Conservation (phyloP, 2,113 vertebrate species). For the Proteles cristata region DNA sequence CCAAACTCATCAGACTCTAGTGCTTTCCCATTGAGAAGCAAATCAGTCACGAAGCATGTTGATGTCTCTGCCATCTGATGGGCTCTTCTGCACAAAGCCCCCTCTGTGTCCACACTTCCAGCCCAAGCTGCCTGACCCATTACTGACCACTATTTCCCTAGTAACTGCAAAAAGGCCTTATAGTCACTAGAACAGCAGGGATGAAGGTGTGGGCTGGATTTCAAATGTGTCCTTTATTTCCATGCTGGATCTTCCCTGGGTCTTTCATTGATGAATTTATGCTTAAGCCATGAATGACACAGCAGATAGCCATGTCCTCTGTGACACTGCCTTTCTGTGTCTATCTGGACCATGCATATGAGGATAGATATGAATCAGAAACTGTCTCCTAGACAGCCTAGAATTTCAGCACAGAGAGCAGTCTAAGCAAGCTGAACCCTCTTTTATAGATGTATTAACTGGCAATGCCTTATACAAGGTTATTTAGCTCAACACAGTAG, state of each 20-base stretch:
- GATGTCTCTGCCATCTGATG: background rate
- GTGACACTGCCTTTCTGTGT: background rate
- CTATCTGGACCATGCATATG: background rate
- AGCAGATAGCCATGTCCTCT: background rate
- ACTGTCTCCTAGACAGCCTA: background rate
- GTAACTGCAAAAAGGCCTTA: constrained; percentile 62
- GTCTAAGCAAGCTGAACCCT: background rate
- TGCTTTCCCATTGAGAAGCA: background rate
- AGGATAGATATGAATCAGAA: background rate
- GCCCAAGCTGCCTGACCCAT: constrained; percentile 35
- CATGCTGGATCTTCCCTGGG: background rate
- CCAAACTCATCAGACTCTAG: background rate
- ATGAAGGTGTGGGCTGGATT: background rate
- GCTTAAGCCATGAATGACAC: background rate
- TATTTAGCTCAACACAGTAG: background rate
- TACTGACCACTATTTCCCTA: constrained; percentile 73
- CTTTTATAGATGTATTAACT: background rate
- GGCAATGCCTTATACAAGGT: background rate
- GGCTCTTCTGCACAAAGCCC: background rate
- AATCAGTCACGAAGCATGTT: background rate
- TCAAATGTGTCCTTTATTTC: constrained; percentile 39
- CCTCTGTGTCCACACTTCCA: background rate
- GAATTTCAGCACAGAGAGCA: background rate
- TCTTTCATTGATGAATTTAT: background rate
- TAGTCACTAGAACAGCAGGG: background rate